Conservation (phyloP, 2,797 vertebrate species). For the Thripadectes ignobilis region DNA sequence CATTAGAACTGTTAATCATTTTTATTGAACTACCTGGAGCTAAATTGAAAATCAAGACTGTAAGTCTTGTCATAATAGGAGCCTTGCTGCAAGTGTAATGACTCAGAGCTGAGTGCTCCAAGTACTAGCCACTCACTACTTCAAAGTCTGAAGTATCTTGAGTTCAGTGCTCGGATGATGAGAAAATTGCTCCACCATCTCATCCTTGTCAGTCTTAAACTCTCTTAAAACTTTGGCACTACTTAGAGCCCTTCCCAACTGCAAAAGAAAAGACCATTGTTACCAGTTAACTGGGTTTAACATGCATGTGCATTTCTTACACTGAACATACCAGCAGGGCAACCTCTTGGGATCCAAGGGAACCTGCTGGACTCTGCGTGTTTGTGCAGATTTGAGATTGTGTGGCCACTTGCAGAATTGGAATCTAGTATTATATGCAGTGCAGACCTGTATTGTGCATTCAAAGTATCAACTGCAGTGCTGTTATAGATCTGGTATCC, state of each 20-base stretch:
- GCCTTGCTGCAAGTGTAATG: background rate
- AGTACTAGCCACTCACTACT: background rate
- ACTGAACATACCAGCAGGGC: background rate
- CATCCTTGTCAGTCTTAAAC: background rate
- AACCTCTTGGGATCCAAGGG: background rate
- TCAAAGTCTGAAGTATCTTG: background rate
- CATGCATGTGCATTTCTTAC: background rate
- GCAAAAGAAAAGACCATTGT: background rate
- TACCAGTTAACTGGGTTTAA: background rate
- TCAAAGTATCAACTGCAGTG: background rate
- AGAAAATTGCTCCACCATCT: background rate
- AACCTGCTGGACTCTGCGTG: background rate
- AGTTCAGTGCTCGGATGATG: background rate
- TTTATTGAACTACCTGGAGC: background rate
- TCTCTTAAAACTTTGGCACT: background rate
- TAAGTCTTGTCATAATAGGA: background rate
- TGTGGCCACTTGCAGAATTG: background rate
- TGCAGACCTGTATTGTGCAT: background rate
- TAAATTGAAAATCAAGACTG: background rate
- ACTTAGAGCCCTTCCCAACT: background rate
- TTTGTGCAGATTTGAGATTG: background rate
- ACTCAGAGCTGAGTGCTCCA: background rate
- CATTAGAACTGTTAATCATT: background rate
- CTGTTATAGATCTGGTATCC: background rate
- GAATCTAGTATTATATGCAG: background rate